Base-by-base conservation (phyloP, 2,113 vertebrate genomes). In the Sphyrna mokarran region DNA sequence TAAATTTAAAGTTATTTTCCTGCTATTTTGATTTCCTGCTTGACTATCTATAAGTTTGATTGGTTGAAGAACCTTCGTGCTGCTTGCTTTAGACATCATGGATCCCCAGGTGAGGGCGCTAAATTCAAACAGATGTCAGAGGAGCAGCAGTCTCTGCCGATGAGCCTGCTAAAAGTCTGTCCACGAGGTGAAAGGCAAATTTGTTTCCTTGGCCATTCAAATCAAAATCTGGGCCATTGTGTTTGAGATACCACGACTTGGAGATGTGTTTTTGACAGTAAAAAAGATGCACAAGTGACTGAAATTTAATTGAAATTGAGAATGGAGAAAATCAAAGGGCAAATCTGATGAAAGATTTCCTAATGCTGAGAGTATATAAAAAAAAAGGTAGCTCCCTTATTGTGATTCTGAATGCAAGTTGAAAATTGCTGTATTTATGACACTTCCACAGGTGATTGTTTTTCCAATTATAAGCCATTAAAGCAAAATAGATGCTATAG, bases 241-340 rank as follows among this genome's bases (percentile, higher is more conserved):
- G 6, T 83, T 40, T 83, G 37, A 83, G 80, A 83, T 83, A 37
- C 14, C 14, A 20, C 20, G 37, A n/a, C 78, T 37, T 83, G 18
- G 80, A 90, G 87, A 63, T 90, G 87, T 90, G 48, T 90, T 90
- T 90, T 90, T 90, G 87, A 90, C 87, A 33, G 54, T 8, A 63
- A 86, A 86, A 86, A 61, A 11, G 26, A 33, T 90, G 33, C 23
- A 90, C 54, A 48, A 40, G 54, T 89, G 86, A 89, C 11, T 90
- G 23, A 54, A 29, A 16, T 61, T 90, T 90, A 10, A 33, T 61
- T 90, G 86, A 26, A 23, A 61, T 61, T 61, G 54, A 48, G 54
- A 90, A 54, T 54, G 87, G 87, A 90, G 54, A 90, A 61, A 61
- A 54, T 33, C 29, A 61, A 54, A 11, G 11, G 48, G 29, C 87